A percentile compares a stretch with the other conserved stretches of the same genome.
These are phyloP conservation scores for Rhopalosiphum maidis DNA, from an alignment of 1,140 invertebrate species.

Conservation along the genomic window DNA sequence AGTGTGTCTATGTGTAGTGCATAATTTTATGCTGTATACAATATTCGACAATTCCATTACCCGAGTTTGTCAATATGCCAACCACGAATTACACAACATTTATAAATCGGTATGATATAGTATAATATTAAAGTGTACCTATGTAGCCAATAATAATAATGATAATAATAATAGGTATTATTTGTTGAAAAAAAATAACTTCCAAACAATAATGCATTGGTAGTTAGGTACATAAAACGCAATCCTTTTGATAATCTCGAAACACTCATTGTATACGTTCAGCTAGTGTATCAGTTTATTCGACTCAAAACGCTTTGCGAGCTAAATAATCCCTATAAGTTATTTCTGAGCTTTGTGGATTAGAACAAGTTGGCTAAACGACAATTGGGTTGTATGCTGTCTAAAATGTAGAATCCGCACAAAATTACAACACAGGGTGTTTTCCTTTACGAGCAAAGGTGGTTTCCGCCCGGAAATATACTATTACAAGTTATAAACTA, in stretches of 20 bases:
- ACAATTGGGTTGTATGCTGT: not conserved
- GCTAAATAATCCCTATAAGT: conserved; percentile 6
- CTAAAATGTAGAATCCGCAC: not conserved
- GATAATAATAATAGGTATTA: not conserved
- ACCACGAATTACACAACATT: not conserved
- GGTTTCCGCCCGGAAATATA: not conserved
- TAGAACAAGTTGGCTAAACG: not conserved
- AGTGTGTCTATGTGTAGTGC: not conserved
- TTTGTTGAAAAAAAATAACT: not conserved
- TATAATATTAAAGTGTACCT: not conserved
- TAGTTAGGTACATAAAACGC: not conserved
- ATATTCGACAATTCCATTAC: not conserved
- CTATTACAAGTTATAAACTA: not conserved
- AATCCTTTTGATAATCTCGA: not conserved
- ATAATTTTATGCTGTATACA: not conserved
- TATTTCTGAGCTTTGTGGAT: conserved; percentile 24
- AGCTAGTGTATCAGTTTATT: not conserved
- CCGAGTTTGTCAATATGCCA: not conserved
- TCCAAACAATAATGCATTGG: not conserved
- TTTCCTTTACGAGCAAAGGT: not conserved
- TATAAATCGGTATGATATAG: not conserved
- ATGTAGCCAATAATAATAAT: not conserved
- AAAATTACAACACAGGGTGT: not conserved
- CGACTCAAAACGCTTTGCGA: not conserved
- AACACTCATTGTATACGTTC: not conserved